A percentile compares a stretch with the other conserved stretches of the same genome.
Evolutionary conservation across 1,140 invertebrate species (phyloP).

Genomic region (Stenopsyche tienmushanensis): DNA sequence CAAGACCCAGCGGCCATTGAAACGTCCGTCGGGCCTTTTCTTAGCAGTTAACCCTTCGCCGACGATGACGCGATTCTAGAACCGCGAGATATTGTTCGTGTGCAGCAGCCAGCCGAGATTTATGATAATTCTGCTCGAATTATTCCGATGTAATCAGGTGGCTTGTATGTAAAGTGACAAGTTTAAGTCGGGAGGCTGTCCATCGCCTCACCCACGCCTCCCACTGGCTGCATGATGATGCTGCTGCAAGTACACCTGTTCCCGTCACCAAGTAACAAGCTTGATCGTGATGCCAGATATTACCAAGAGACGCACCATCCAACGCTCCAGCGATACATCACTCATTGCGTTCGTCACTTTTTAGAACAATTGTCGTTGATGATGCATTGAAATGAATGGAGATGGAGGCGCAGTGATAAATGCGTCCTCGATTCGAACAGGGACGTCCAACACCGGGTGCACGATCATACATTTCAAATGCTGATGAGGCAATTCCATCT

Average conservation of each 20-base stretch:
- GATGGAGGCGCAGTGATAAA: slow-evolving; percentile 2
- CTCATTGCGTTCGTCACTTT: too few relatives aligned
- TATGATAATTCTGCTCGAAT: slow-evolving; percentile 21
- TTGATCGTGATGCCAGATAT: slow-evolving; percentile 13
- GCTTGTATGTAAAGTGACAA: slow-evolving; percentile 24
- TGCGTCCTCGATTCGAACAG: too few relatives aligned
- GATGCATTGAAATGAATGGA: neutral
- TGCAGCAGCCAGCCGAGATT: neutral
- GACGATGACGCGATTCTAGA: too few relatives aligned
- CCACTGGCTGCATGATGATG: slow-evolving; percentile 12
- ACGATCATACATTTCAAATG: too few relatives aligned
- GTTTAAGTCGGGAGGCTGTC: slow-evolving; percentile 1
- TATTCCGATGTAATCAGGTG: slow-evolving; percentile 25
- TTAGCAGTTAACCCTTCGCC: too few relatives aligned
- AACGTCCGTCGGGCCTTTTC: too few relatives aligned
- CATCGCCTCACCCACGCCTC: slow-evolving; percentile 13
- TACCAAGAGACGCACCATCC: neutral
- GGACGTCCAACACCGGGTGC: too few relatives aligned
- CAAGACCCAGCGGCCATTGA: too few relatives aligned
- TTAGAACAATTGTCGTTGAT: too few relatives aligned
- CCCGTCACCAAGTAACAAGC: slow-evolving; percentile 12
- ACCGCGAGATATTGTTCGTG: too few relatives aligned
- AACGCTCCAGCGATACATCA: neutral
- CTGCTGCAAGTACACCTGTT: slow-evolving; percentile 24
- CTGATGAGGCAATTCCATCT: too few relatives aligned